Conservation (phyloP, 1,140 invertebrate genomes). For the Drosophila guanche region DNA sequence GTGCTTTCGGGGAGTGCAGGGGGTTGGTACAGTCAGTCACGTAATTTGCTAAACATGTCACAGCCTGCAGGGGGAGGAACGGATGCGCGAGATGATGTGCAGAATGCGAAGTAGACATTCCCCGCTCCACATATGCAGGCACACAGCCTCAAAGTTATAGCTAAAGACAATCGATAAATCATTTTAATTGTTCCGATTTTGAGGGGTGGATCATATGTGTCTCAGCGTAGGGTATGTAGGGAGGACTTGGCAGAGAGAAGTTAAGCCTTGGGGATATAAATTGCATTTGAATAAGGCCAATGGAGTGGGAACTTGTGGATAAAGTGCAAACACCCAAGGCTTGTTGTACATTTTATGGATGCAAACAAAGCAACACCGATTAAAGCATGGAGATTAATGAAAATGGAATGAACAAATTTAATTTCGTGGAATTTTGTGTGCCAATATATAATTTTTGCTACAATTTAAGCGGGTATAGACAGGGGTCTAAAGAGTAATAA, state of each 20-base stretch:
- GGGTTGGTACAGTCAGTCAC: slow-evolving; percentile 38
- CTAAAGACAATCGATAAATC: slow-evolving; percentile 68
- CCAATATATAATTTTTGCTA: no score
- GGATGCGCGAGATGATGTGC: slow-evolving; percentile 14
- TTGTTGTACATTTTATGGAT: no score
- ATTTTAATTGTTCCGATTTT: slow-evolving; percentile 63
- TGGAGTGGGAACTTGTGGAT: no score
- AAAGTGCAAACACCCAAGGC: no score
- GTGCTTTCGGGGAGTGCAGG: background rate
- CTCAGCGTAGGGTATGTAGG: background rate
- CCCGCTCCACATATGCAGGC: slow-evolving; percentile 21
- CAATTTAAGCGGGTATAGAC: no score
- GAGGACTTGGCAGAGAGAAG: background rate
- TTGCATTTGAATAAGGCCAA: no score
- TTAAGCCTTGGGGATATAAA: background rate
- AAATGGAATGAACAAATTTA: no score
- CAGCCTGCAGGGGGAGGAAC: slow-evolving; percentile 38
- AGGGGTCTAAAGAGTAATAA: no score
- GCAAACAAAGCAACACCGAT: no score
- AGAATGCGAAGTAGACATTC: slow-evolving; percentile 21
- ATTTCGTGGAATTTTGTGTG: no score
- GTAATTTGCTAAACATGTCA: slow-evolving; percentile 61
- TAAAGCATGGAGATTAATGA: no score
- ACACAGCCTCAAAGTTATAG: background rate
- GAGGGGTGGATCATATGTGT: slow-evolving; percentile 2